A percentile compares a stretch with the other conserved stretches of the same genome.
phyloP scores from a whole-genome alignment of 2,797 vertebrate species.

The Oceanodroma leucorhoa region DNA sequence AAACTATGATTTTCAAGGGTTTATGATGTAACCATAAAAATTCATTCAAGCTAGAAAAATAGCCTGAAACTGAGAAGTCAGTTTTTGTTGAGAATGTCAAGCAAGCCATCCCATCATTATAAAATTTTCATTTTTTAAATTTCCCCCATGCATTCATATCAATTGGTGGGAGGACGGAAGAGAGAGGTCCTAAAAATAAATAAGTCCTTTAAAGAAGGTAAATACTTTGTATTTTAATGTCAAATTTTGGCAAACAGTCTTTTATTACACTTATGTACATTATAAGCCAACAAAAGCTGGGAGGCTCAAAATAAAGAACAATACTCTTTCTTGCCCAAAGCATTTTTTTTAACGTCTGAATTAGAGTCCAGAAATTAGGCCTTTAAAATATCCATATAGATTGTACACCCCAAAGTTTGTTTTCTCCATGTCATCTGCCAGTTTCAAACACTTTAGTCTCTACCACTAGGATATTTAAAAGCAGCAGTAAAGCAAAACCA shows the following conservation, averaged over 20 bases:
- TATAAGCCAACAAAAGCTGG: not conserved
- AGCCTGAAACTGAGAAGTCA: constrained; percentile 45
- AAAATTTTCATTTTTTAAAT: not conserved
- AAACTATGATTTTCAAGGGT: constrained; percentile 59
- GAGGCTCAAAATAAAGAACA: not conserved
- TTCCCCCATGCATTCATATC: not conserved
- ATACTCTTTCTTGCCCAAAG: not conserved
- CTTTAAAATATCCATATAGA: not conserved
- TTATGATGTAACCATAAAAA: constrained; percentile 59
- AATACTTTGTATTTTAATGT: not conserved
- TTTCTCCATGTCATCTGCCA: not conserved
- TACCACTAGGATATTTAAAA: not conserved
- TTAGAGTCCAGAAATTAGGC: not conserved
- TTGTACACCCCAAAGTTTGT: not conserved
- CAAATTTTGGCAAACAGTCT: not conserved
- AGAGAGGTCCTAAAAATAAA: not conserved
- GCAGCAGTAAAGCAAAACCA: not conserved
- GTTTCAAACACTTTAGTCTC: not conserved
- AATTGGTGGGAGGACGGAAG: not conserved
- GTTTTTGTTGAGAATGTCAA: constrained; percentile 47
- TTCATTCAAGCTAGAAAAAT: constrained; percentile 53
- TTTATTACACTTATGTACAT: not conserved
- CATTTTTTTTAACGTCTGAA: not conserved
- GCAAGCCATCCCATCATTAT: not conserved
- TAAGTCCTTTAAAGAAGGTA: not conserved